Base-by-base conservation (phyloP, 2,797 vertebrate species). In the Bradypodion ventrale region DNA sequence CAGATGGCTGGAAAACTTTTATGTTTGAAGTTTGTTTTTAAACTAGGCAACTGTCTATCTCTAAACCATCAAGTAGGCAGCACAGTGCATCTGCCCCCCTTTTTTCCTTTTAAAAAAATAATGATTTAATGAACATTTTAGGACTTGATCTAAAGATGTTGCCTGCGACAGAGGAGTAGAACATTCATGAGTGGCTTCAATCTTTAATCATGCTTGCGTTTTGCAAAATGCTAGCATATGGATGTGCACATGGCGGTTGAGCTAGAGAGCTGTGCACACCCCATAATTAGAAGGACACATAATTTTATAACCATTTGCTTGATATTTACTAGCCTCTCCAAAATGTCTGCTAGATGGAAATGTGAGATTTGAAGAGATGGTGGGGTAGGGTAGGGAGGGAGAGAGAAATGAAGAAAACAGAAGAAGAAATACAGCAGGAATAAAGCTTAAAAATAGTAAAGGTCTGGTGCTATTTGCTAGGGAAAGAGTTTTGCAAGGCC, bases 141-240 rank as follows among this genome's bases (percentile, higher is more conserved):
- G 66, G 87, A 72, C 75, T 92, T 32, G 0, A 89, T 91, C 90
- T 92, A 91, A 94, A 93, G 93, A 90, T 85, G 88, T 83, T 93
- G 85, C 83, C 82, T 83, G 90, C n/a, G 75, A 90, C 87, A 90
- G 85, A 91, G 93, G 89, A 90, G 86, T 68, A 87, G 82, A 90
- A 81, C 73, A 84, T 92, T 93, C 91, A 92, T 88, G 89, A 90
- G 91, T 91, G 90, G 84, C 89, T 91, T 92, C 70, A 91, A 87
- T 82, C 89, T 92, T 93, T 92, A 93, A 90, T 94, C 91, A 93
- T 70, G 86, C 73, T 88, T 62, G 0, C 82, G 75, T 90, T 92
- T 87, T 93, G 82, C 86, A 93, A 92, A 91, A 91, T 92, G 87
- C 88, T 90, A 93, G 92, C 94, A 93, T 94, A 93, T 93, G 94